phyloP scores from a whole-genome alignment of 2,888 invertebrate genomes.

The Oxystoma pomonae region DNA sequence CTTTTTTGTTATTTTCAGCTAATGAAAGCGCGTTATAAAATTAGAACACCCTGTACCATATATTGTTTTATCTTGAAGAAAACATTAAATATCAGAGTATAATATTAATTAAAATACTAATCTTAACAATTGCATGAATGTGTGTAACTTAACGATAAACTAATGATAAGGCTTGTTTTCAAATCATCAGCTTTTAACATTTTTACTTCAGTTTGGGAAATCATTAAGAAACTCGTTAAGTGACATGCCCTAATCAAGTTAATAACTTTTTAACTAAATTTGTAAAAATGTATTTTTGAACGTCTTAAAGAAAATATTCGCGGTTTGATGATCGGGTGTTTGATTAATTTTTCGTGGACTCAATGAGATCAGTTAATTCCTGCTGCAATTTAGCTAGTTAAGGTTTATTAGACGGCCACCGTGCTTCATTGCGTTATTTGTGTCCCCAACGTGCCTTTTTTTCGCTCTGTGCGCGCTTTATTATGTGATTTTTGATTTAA shows the following conservation, averaged over 20 bases:
- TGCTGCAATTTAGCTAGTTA: conserved; percentile 38
- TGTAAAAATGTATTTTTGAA: not conserved
- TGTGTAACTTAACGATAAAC: conserved; percentile 29
- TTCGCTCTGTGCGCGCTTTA: not conserved
- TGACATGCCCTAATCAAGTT: no score
- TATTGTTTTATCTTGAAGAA: not conserved
- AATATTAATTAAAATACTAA: conserved; percentile 15
- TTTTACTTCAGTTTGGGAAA: not conserved
- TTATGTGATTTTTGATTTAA: conserved; percentile 15
- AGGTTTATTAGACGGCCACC: conserved; percentile 30
- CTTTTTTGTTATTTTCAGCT: no score
- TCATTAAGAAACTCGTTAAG: not conserved
- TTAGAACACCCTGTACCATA: not conserved
- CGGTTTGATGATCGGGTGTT: not conserved
- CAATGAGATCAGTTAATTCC: conserved; percentile 29
- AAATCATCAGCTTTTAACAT: not conserved
- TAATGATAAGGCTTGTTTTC: not conserved
- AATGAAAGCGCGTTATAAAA: no score
- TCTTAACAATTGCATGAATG: conserved; percentile 21
- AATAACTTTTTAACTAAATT: not conserved
- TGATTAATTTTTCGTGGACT: conserved; percentile 10
- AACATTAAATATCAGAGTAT: not conserved
- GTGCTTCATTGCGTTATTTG: conserved; percentile 14
- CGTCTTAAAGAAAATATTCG: not conserved
- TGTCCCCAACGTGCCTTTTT: conserved; percentile 11